These are phyloP conservation scores for Burhinus bistriatus DNA, from an alignment of 2,113 vertebrate species.

Conservation along the genomic window DNA sequence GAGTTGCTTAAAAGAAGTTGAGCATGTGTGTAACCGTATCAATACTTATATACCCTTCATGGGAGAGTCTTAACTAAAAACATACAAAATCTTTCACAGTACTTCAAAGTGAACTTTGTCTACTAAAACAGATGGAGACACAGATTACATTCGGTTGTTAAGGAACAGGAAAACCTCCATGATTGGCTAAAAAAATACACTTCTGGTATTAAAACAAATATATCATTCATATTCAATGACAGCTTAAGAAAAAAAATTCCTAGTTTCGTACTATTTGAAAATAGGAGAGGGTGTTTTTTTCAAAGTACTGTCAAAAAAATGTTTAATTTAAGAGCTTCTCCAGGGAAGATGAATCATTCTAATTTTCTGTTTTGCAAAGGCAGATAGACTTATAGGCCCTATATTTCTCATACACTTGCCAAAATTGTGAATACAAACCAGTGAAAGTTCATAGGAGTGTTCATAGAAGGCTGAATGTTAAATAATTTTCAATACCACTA, in stretches of 20 bases:
- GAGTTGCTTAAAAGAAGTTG: background rate
- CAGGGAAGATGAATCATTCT: background rate
- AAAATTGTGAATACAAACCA: background rate
- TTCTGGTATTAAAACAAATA: background rate
- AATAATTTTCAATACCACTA: background rate
- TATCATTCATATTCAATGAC: background rate
- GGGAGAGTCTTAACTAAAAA: background rate
- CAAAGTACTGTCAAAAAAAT: background rate
- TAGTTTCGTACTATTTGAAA: background rate
- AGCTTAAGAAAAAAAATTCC: background rate
- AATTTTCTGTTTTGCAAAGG: background rate
- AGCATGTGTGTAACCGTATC: fast-evolving
- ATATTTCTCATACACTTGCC: background rate
- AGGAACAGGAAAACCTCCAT: background rate
- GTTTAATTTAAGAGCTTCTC: background rate
- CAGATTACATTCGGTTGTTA: background rate
- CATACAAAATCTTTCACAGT: background rate
- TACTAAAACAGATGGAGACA: background rate
- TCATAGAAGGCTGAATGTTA: background rate
- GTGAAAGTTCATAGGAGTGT: background rate
- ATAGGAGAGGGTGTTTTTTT: background rate
- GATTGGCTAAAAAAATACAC: background rate
- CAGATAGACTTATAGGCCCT: background rate
- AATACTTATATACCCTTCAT: background rate
- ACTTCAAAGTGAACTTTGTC: background rate